These are phyloP conservation scores for Speoplatyrhinus poulsoni DNA, from an alignment of 2,113 vertebrate genomes.

Conservation along the genomic window DNA sequence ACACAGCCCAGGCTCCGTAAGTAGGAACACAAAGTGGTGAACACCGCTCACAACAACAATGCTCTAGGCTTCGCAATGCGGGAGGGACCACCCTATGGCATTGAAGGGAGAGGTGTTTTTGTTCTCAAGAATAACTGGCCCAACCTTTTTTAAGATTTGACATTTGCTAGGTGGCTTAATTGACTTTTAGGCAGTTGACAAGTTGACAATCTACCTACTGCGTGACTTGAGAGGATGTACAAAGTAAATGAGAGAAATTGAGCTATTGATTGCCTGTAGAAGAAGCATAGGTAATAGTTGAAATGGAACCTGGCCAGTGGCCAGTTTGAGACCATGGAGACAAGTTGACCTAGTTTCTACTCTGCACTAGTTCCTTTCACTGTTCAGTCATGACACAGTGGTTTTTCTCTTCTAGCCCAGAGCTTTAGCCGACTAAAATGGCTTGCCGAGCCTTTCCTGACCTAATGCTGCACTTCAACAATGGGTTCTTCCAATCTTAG, in stretches of 20 bases:
- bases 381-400: conserved; percentile 54
- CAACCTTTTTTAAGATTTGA: too few relatives aligned
- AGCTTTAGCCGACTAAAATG: conserved; percentile 49
- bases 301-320: conserved; percentile 58
- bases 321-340: conserved; percentile 61
- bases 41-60: too few relatives aligned
- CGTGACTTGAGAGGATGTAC: conserved; percentile 36
- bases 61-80: neutral
- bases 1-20: neutral
- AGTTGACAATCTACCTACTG: neutral
- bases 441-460: conserved; percentile 26
- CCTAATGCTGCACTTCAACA: conserved; percentile 9
- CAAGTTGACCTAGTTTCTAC: conserved; percentile 68
- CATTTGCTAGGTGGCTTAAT: neutral
- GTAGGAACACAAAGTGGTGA: too few relatives aligned
- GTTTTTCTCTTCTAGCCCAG: conserved; percentile 48
- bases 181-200: conserved; percentile 11
- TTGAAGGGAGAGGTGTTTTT: too few relatives aligned
- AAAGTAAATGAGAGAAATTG: conserved; percentile 17
- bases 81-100: too few relatives aligned
- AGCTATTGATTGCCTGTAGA: conserved; percentile 59
- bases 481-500: neutral
- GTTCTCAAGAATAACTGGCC: too few relatives aligned
- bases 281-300: conserved; percentile 58
- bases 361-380: conserved; percentile 59